phyloP scores from a whole-genome alignment of 2,888 invertebrate species.

The Drosophila paracracens region DNA sequence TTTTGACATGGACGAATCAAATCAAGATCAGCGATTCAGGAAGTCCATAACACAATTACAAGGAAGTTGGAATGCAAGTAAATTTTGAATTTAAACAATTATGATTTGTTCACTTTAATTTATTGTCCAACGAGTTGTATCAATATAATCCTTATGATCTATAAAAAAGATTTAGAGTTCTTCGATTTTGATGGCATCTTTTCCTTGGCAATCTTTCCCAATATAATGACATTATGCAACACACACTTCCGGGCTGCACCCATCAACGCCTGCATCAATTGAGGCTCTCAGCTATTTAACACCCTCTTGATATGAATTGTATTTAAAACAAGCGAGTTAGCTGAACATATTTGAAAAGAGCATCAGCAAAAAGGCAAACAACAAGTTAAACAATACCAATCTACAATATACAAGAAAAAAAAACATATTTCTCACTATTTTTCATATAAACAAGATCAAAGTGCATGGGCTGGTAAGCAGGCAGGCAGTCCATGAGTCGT shows the following conservation, averaged over 20 bases:
- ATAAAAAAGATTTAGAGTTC: background rate
- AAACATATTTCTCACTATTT: slow-evolving; percentile 69
- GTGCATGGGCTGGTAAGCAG: slow-evolving; percentile 49
- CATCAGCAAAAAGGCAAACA: slow-evolving; percentile 21
- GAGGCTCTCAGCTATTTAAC: slow-evolving; percentile 60
- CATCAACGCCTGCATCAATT: slow-evolving; percentile 39
- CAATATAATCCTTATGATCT: background rate
- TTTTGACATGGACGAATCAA: slow-evolving; percentile 15
- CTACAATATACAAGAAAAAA: slow-evolving; percentile 39
- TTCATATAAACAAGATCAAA: slow-evolving; percentile 78
- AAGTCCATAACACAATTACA: background rate
- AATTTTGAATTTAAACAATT: background rate
- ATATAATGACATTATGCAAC: slow-evolving; percentile 53
- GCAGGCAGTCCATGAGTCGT: slow-evolving; percentile 67
- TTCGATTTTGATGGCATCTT: background rate
- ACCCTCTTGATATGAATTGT: slow-evolving; percentile 76
- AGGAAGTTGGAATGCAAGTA: background rate
- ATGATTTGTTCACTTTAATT: background rate
- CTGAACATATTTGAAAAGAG: slow-evolving; percentile 8
- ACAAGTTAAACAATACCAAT: slow-evolving; percentile 47
- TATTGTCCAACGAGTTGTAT: background rate
- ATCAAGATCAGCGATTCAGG: background rate
- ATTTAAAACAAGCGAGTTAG: slow-evolving; percentile 57
- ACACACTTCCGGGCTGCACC: slow-evolving; percentile 48
- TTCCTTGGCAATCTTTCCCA: slow-evolving; percentile 39